Percentiles rank a stretch among this genome's conserved stretches.
These are phyloP conservation scores for Scelioninae gen. 1 DNA, from an alignment of 2,888 invertebrate genomes.

Conservation along the genomic window DNA sequence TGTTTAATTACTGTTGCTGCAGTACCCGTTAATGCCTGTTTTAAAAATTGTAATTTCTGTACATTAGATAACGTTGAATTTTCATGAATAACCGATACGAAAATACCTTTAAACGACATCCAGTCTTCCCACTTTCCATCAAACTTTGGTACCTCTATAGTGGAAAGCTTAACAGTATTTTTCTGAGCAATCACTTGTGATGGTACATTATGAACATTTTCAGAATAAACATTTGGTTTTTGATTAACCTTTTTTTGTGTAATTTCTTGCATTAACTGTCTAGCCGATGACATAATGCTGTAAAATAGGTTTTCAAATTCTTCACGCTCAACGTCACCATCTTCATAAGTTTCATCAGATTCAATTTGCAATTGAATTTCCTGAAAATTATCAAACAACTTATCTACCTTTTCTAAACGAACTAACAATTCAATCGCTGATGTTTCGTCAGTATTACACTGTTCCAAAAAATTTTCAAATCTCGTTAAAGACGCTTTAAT, in stretches of 20 bases:
- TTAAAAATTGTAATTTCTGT: conserved; percentile 33
- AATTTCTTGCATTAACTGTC: not conserved
- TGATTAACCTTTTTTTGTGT: not conserved
- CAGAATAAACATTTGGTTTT: not conserved
- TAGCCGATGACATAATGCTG: not conserved
- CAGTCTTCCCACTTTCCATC: not conserved
- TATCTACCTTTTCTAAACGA: conserved; percentile 16
- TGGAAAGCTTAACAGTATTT: not conserved
- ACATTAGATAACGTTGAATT: conserved; percentile 2
- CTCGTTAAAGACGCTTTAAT: conserved; percentile 17
- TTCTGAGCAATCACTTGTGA: conserved; percentile 6
- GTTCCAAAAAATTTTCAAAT: conserved; percentile 4
- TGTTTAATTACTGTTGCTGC: conserved; percentile 29
- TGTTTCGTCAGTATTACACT: not conserved
- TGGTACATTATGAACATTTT: not conserved
- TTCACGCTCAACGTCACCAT: conserved; percentile 19
- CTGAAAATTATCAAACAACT: not conserved
- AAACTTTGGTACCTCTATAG: conserved; percentile 4
- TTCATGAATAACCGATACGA: not conserved
- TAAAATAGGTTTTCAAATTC: conserved; percentile 18
- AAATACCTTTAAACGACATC: not conserved
- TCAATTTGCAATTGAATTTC: conserved; percentile 14
- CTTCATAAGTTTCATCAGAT: not conserved
- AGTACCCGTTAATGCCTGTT: conserved; percentile 33
- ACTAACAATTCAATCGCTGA: not conserved